Percentiles rank a stretch among this genome's conserved stretches.
Conservation (phyloP, 2,888 invertebrate genomes). For the Clitarchus hookeri region DNA sequence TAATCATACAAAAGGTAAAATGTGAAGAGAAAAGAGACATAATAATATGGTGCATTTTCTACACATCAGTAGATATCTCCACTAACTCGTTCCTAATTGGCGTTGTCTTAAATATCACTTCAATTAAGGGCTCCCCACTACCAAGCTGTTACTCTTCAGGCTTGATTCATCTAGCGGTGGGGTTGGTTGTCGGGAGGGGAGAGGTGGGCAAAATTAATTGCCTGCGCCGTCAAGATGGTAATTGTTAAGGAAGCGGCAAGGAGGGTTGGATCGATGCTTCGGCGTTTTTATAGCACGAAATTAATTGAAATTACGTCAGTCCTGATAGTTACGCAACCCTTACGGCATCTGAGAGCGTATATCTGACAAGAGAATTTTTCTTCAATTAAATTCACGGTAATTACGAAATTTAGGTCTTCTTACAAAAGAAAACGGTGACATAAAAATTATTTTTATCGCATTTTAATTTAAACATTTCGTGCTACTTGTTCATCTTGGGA, state of each 20-base stretch:
- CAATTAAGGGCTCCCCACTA: background rate
- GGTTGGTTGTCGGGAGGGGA: background rate
- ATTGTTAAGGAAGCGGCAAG: background rate
- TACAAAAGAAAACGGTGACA: no score
- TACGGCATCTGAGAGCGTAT: background rate
- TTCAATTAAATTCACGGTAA: no score
- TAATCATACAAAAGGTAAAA: no score
- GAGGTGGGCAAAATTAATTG: background rate
- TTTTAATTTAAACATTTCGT: no score
- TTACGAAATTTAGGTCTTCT: no score
- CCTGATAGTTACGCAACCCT: background rate
- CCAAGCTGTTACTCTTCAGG: background rate
- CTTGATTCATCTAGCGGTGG: constrained; percentile 1
- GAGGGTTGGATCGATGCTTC: background rate
- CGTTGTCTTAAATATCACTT: background rate
- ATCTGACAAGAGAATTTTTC: no score
- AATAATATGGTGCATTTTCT: no score
- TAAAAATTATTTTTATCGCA: no score
- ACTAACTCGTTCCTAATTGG: background rate
- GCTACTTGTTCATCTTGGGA: no score
- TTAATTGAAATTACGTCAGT: constrained; percentile 4
- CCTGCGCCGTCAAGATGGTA: background rate
- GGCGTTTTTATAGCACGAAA: background rate
- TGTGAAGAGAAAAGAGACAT: no score
- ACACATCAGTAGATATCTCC: background rate